Evolutionary conservation across 2,113 vertebrate species (phyloP).

Genomic region (Gracilinanus agilis): DNA sequence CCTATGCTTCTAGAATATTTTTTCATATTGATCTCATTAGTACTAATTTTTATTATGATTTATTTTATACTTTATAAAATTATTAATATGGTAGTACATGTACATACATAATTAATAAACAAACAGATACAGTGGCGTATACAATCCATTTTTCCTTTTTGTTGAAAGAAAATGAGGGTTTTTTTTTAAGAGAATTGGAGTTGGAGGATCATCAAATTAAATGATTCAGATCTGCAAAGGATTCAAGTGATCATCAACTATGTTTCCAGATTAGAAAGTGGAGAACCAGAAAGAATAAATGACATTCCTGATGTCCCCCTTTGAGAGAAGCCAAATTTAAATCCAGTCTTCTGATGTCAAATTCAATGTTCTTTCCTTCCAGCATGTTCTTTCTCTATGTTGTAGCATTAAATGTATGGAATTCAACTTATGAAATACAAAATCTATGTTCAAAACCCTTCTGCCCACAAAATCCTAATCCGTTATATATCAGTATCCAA

Average conservation of each 20-base stretch:
- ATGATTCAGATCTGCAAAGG: neutral
- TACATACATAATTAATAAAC: neutral
- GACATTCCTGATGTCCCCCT: neutral
- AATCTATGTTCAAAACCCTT: neutral
- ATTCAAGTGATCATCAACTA: neutral
- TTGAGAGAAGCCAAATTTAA: neutral
- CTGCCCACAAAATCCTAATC: neutral
- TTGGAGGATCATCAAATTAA: neutral
- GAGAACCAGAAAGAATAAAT: neutral
- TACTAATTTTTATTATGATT: neutral
- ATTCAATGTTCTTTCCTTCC: neutral
- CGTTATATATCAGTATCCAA: neutral
- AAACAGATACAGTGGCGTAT: neutral
- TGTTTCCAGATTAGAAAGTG: neutral
- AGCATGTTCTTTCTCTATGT: neutral
- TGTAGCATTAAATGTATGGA: neutral
- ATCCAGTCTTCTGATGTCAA: neutral
- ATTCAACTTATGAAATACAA: neutral
- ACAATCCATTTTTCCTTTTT: neutral
- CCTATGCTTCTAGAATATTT: neutral
- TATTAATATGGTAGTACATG: neutral
- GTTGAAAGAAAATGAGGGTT: neutral
- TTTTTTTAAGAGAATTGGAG: neutral
- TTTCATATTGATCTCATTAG: neutral
- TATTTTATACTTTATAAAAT: neutral